Evolutionary conservation across 2,888 invertebrate species (phyloP).

Genomic region (Drosophila atripex): DNA sequence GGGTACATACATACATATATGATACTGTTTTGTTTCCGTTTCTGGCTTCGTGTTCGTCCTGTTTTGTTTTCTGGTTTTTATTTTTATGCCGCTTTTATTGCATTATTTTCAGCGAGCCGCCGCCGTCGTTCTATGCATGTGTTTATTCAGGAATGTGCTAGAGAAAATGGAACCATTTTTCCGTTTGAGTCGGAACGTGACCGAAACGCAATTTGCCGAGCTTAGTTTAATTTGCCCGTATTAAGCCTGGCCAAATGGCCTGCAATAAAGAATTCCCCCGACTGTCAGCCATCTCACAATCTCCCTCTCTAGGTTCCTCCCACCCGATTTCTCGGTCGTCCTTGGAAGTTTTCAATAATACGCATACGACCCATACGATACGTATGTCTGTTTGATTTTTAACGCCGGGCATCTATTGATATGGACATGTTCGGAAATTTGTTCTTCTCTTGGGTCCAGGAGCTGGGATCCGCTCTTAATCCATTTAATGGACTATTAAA

Average conservation of each 20-base stretch:
- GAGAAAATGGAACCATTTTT: constrained; percentile 61
- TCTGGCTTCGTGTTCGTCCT: constrained; percentile 17
- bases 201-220: constrained; percentile 71
- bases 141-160: constrained; percentile 52
- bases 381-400: constrained; percentile 65
- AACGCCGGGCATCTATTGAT: constrained; percentile 57
- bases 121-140: constrained; percentile 57
- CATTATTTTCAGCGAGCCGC: constrained; percentile 64
- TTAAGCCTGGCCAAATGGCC: constrained; percentile 26
- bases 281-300: background rate
- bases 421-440: constrained; percentile 60
- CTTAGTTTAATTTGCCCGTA: constrained; percentile 77
- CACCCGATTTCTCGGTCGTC: background rate
- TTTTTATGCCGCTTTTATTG: constrained; percentile 76
- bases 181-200: constrained; percentile 66
- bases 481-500: constrained; percentile 79
- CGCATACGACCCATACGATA: constrained; percentile 63
- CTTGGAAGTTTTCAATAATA: constrained; percentile 55
- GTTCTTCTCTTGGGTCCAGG: constrained; percentile 32
- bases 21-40: constrained; percentile 45
- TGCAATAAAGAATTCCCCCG: constrained; percentile 50
- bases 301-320: background rate
- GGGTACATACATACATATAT: constrained; percentile 6
- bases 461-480: constrained; percentile 60
- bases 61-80: constrained; percentile 42